Percentiles rank a stretch among this genome's conserved stretches.
These are phyloP conservation scores for Hyla sarda DNA, from an alignment of 2,113 vertebrate genomes.

Conservation along the genomic window DNA sequence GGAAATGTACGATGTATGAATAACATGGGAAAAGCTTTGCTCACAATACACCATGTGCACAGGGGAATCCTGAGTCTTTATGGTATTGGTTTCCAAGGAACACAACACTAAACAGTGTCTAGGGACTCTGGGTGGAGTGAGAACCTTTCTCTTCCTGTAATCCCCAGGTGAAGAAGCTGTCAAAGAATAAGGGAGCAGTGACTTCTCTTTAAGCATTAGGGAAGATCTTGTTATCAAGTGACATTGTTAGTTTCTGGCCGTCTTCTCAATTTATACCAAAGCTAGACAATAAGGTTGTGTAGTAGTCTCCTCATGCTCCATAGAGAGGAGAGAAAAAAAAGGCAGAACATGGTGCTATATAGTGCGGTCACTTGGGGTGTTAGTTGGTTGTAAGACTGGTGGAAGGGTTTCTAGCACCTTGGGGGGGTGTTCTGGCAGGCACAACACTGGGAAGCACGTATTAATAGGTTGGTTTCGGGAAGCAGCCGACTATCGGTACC, in stretches of 20 bases:
- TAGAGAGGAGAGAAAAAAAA: no score
- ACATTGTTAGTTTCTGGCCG: not conserved
- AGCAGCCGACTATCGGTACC: no score
- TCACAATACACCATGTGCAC: not conserved
- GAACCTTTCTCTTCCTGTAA: conserved; percentile 29
- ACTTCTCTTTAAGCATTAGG: conserved; percentile 6
- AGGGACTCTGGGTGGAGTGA: conserved; percentile 36
- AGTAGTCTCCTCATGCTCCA: no score
- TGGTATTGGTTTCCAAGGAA: conserved; percentile 32
- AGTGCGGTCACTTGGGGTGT: no score
- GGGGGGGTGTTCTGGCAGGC: no score
- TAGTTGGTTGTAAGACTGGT: no score
- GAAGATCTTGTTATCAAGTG: not conserved
- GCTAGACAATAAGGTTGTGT: not conserved
- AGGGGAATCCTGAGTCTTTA: conserved; percentile 8
- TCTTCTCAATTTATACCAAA: not conserved
- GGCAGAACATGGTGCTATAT: no score
- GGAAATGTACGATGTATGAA: not conserved
- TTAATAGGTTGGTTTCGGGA: no score
- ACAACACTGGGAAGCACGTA: no score
- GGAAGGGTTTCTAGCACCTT: no score
- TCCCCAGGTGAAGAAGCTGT: conserved; percentile 33
- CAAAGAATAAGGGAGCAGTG: conserved; percentile 27
- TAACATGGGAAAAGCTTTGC: not conserved
- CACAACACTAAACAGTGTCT: conserved; percentile 19